phyloP scores from a whole-genome alignment of 2,797 vertebrate species.

The Periophthalmus magnuspinnatus region DNA sequence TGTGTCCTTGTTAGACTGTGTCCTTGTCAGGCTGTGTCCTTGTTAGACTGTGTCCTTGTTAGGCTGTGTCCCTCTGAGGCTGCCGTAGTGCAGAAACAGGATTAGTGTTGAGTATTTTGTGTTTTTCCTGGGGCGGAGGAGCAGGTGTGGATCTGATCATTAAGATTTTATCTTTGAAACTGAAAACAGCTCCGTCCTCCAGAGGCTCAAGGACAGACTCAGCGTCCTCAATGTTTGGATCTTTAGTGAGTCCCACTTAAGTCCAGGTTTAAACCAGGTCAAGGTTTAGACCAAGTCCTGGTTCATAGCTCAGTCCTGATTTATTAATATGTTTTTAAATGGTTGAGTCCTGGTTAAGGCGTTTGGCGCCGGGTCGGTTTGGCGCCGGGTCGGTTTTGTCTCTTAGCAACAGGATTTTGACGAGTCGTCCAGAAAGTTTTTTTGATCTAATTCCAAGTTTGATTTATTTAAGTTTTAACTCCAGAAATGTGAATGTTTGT shows the following conservation, averaged over 20 bases:
- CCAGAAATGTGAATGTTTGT: too few relatives aligned
- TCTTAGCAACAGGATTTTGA: too few relatives aligned
- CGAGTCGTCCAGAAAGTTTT: too few relatives aligned
- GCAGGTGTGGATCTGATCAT: background rate
- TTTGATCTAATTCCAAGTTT: too few relatives aligned
- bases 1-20: background rate
- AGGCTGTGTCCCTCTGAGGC: background rate
- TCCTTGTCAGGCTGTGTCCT: background rate
- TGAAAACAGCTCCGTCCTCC: background rate
- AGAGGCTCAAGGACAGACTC: background rate
- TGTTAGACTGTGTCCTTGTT: background rate
- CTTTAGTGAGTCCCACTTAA: background rate
- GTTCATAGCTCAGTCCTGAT: too few relatives aligned
- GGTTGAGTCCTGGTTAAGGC: too few relatives aligned
- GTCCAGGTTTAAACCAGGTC: background rate
- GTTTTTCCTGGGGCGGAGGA: background rate
- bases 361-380: too few relatives aligned
- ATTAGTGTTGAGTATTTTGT: background rate
- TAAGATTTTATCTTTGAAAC: background rate
- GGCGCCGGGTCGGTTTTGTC: too few relatives aligned
- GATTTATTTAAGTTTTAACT: too few relatives aligned
- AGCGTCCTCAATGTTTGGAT: background rate
- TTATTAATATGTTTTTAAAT: too few relatives aligned
- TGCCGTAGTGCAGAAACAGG: background rate
- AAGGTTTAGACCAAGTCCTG: background rate